phyloP scores from a whole-genome alignment of 1,140 invertebrate species.

The Micrasema minimum region DNA sequence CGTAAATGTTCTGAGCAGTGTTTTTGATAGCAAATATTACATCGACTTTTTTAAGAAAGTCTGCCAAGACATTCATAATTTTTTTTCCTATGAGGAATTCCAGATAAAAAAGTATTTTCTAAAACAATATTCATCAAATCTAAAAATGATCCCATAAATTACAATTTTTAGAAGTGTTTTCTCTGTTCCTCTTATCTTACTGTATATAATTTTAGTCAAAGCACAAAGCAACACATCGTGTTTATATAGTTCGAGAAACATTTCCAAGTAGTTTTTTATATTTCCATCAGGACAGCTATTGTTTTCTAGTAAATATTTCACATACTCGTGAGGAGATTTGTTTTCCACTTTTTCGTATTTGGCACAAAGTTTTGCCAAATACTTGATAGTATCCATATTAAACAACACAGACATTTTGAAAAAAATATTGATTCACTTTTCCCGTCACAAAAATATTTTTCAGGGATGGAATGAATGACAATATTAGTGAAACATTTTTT shows the following conservation, averaged over 20 bases:
- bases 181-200: constrained; percentile 5
- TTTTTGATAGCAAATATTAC: constrained; percentile 57
- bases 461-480: too few species aligned
- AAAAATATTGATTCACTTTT: too few species aligned
- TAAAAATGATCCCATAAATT: constrained; percentile 29
- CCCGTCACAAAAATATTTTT: too few species aligned
- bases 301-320: neutral
- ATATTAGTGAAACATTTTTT: too few species aligned
- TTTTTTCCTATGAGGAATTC: constrained; percentile 13
- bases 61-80: neutral
- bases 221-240: constrained; percentile 16
- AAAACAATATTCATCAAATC: constrained; percentile 20
- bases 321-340: constrained; percentile 11
- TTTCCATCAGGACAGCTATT: neutral
- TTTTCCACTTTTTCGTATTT: constrained; percentile 15
- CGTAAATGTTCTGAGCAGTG: constrained; percentile 59
- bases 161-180: constrained; percentile 16
- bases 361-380: neutral
- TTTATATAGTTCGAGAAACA: constrained; percentile 30
- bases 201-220: neutral
- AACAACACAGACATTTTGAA: constrained; percentile 23
- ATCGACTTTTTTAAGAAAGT: constrained; percentile 56
- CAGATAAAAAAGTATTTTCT: constrained; percentile 25
- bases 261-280: constrained; percentile 11
- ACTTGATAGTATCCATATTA: constrained; percentile 25